These are phyloP conservation scores for Chaunax sp. DNA, from an alignment of 2,797 vertebrate species.

Conservation along the genomic window DNA sequence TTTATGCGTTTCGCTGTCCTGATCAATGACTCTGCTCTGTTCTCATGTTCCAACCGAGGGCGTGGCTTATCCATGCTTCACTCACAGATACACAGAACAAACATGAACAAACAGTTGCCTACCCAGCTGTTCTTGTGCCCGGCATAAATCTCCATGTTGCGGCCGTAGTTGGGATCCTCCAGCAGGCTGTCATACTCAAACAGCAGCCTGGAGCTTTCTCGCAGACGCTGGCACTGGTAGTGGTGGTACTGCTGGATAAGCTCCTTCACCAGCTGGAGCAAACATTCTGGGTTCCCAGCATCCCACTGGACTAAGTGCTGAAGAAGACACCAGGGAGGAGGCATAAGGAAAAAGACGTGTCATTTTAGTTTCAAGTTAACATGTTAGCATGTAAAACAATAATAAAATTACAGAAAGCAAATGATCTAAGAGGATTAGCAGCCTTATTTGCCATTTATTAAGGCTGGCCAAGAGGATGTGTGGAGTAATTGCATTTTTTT, in stretches of 20 bases:
- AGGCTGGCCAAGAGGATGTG: too few relatives aligned
- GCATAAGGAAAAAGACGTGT: slow-evolving; percentile 4
- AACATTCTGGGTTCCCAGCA: slow-evolving; percentile 90
- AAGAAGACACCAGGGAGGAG: slow-evolving; percentile 28
- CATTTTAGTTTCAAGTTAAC: slow-evolving; percentile 12
- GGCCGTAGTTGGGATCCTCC: slow-evolving; percentile 92
- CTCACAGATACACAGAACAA: too few relatives aligned
- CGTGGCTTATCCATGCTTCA: too few relatives aligned
- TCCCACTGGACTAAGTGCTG: slow-evolving; percentile 96
- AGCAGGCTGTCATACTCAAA: slow-evolving; percentile 98
- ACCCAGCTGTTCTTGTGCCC: slow-evolving; percentile 99
- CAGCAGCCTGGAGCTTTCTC: slow-evolving; percentile 95
- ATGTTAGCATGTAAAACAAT: not conserved
- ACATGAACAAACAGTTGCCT: too few relatives aligned
- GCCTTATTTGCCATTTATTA: slow-evolving; percentile 8
- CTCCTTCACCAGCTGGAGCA: slow-evolving; percentile 96
- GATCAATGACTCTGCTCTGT: too few relatives aligned
- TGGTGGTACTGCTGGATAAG: slow-evolving; percentile 97
- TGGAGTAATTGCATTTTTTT: too few relatives aligned
- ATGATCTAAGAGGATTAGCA: slow-evolving; percentile 12
- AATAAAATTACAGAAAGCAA: slow-evolving; percentile 13
- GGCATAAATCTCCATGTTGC: slow-evolving; percentile 96
- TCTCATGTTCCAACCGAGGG: too few relatives aligned
- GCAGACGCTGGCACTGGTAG: slow-evolving; percentile 94
- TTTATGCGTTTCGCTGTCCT: too few relatives aligned